A percentile compares a stretch with the other conserved stretches of the same genome.
These are phyloP conservation scores for Trichechus manatus DNA, from an alignment of 2,113 vertebrate species.

Conservation along the genomic window DNA sequence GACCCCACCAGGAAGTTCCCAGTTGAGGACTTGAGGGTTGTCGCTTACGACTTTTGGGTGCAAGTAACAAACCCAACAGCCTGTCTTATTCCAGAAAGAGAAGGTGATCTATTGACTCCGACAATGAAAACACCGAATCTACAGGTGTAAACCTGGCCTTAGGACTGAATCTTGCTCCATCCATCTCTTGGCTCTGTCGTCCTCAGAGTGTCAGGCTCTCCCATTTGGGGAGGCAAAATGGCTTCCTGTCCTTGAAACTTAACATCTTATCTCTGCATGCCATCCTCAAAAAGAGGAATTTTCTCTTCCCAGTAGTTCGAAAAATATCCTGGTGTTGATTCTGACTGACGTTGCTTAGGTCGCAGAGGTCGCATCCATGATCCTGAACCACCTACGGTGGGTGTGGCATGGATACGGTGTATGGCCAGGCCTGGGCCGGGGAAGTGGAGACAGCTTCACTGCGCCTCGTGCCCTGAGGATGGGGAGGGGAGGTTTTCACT, in stretches of 20 bases:
- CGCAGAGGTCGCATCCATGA: rapidly evolving
- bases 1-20: background rate
- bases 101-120: background rate
- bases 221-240: background rate
- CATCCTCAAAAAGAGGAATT: background rate
- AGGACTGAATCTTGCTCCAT: background rate
- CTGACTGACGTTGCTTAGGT: background rate
- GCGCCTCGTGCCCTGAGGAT: background rate
- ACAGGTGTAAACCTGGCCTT: too few relatives aligned
- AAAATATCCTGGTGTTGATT: background rate
- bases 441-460: too few relatives aligned
- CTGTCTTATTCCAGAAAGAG: background rate
- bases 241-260: background rate
- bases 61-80: background rate
- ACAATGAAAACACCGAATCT: background rate
- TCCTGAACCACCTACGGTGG: background rate
- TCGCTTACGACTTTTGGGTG: background rate
- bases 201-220: background rate
- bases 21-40: background rate
- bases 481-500: background rate
- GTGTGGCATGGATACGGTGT: background rate
- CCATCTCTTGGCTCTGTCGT: background rate
- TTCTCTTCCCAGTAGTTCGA: background rate
- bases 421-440: background rate
- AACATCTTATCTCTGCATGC: background rate